Conservation (phyloP, 2,797 vertebrate genomes). For the Sparus aurata region DNA sequence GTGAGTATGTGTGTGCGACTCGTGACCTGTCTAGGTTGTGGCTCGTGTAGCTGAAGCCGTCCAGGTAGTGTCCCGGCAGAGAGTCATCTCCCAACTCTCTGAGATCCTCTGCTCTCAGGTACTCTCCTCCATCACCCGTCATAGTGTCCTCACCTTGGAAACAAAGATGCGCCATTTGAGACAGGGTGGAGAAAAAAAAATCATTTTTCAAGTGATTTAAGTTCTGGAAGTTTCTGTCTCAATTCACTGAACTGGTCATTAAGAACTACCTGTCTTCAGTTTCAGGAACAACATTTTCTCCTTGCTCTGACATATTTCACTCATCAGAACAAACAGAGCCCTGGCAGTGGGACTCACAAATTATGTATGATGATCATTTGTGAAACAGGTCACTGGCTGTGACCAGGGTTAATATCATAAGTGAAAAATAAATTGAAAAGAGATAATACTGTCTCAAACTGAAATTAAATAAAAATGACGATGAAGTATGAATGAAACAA, state of each 20-base stretch:
- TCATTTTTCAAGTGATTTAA: background rate
- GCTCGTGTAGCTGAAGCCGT: conserved; percentile 94
- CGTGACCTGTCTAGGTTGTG: conserved; percentile 95
- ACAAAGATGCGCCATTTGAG: conserved; percentile 6
- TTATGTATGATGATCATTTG: background rate
- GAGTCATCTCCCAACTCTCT: conserved; percentile 97
- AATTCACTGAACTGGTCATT: background rate
- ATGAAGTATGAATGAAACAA: no score
- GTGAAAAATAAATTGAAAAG: no score
- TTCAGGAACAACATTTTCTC: background rate
- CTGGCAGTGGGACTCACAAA: background rate
- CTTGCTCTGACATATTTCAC: background rate
- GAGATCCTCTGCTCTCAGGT: conserved; percentile 95
- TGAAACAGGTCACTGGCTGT: background rate
- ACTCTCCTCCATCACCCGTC: conserved; percentile 97
- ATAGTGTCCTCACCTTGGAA: conserved; percentile 94
- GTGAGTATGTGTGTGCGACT: background rate
- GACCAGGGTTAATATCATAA: no score
- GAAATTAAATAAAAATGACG: no score
- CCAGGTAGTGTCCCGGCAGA: conserved; percentile 94
- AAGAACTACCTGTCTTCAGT: background rate
- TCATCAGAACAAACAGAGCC: conserved; percentile 16
- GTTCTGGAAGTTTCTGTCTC: background rate
- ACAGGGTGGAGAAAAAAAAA: background rate
- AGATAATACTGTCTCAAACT: no score